Conservation (phyloP, 92 coral and sea anemone genomes). For the Palythoa grandis region DNA sequence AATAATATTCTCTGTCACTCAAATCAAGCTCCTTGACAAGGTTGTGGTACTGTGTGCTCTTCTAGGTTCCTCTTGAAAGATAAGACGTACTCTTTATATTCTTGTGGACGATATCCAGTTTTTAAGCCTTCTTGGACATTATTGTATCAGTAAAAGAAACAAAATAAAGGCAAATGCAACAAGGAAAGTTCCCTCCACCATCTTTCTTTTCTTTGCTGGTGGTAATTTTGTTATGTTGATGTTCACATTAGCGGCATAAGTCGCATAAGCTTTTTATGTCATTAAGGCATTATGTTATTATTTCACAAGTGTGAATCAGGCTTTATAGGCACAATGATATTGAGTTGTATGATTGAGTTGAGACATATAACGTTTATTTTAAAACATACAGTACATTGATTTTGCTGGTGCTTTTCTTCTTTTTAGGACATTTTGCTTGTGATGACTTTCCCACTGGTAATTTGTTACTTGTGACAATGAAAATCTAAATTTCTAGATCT, state of each 20-base stretch:
- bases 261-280: not conserved
- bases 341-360: too few relatives aligned
- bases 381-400: too few relatives aligned
- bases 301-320: too few relatives aligned
- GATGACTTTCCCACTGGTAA: too few relatives aligned
- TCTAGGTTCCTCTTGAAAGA: not conserved
- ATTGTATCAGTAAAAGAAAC: not conserved
- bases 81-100: not conserved
- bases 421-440: too few relatives aligned
- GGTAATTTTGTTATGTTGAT: not conserved
- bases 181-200: not conserved
- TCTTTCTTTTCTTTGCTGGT: not conserved
- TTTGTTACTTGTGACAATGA: too few relatives aligned
- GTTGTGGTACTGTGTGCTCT: not conserved
- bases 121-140: not conserved
- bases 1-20: not conserved
- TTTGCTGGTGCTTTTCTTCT: too few relatives aligned
- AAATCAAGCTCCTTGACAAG: not conserved
- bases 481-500: too few relatives aligned
- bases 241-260: not conserved
- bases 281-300: not conserved
- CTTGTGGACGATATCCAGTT: not conserved
- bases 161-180: not conserved
- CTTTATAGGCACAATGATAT: too few relatives aligned
- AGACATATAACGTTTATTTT: too few relatives aligned